Conservation (phyloP, 2,113 vertebrate species). For the Tetraodon nigroviridis region DNA sequence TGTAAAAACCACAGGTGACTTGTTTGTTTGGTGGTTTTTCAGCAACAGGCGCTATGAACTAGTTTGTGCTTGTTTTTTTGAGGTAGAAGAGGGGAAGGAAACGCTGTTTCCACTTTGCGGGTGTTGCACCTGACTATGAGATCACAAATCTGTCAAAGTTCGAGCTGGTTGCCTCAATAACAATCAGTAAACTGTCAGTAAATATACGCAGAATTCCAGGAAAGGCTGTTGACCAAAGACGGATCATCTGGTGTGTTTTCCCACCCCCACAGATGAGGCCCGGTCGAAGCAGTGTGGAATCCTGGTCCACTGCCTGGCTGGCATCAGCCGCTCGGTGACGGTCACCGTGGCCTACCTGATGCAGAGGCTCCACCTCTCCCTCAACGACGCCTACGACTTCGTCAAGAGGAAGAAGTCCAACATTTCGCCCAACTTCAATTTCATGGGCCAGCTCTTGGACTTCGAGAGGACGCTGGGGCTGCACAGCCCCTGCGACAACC, state of each 20-base stretch:
- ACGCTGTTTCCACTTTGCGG: constrained; percentile 42
- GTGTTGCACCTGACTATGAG: constrained; percentile 23
- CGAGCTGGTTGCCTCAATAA: constrained; percentile 1
- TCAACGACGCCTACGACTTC: constrained; percentile 86
- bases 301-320: constrained; percentile 85
- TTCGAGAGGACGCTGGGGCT: constrained; percentile 81
- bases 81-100: constrained; percentile 56
- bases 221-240: no score
- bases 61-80: constrained; percentile 26
- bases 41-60: constrained; percentile 1
- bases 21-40: constrained; percentile 45
- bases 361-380: constrained; percentile 84
- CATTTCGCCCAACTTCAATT: constrained; percentile 90
- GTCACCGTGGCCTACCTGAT: constrained; percentile 90
- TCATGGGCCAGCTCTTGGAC: constrained; percentile 88
- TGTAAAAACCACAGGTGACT: constrained; percentile 44
- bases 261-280: constrained; percentile 76
- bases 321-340: constrained; percentile 85
- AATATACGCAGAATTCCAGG: no score
- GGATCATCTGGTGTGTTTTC: neutral
- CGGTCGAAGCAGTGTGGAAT: constrained; percentile 81
- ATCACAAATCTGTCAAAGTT: constrained; percentile 10
- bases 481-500: constrained; percentile 71
- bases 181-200: no score
- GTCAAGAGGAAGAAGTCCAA: constrained; percentile 87